These are phyloP conservation scores for Aurelia aurita DNA, from an alignment of 30 jellyfish, hydroid and myxozoan species.

Conservation along the genomic window DNA sequence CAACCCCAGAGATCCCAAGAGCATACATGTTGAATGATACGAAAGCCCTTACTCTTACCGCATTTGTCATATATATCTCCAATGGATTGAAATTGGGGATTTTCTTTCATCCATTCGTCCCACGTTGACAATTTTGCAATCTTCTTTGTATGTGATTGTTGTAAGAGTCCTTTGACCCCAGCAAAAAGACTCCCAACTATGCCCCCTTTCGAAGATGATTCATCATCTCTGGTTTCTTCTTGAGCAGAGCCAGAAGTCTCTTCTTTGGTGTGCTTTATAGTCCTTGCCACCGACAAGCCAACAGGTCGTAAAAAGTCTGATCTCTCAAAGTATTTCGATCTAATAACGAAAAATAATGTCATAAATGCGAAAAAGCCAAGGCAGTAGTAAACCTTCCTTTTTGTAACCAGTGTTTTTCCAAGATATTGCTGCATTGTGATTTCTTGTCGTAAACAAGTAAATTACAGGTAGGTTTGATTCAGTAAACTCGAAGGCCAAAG, in stretches of 20 bases:
- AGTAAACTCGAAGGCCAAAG: background rate
- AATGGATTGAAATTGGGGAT: slow-evolving; percentile 69
- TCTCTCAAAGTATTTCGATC: slow-evolving; percentile 67
- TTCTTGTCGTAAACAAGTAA: too few relatives aligned
- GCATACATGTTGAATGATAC: background rate
- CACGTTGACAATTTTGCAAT: slow-evolving; percentile 24
- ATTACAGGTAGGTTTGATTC: background rate
- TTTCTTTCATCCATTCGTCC: slow-evolving; percentile 88
- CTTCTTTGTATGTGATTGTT: background rate
- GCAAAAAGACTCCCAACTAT: background rate
- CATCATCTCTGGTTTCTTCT: background rate
- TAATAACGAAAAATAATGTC: slow-evolving; percentile 32
- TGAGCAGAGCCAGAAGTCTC: background rate
- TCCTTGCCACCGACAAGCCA: background rate
- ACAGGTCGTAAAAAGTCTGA: slow-evolving; percentile 69
- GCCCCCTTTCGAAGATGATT: background rate
- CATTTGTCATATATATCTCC: slow-evolving; percentile 90
- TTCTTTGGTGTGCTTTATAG: slow-evolving; percentile 20
- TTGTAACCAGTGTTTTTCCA: slow-evolving; percentile 20
- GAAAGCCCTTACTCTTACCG: slow-evolving; percentile 59
- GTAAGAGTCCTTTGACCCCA: background rate
- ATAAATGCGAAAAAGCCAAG: slow-evolving; percentile 28
- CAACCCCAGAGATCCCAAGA: too few relatives aligned
- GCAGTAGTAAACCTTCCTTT: slow-evolving; percentile 24
- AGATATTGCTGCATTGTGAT: background rate